Conservation (phyloP, 2,113 vertebrate genomes). For the Dermatemys mawii region DNA sequence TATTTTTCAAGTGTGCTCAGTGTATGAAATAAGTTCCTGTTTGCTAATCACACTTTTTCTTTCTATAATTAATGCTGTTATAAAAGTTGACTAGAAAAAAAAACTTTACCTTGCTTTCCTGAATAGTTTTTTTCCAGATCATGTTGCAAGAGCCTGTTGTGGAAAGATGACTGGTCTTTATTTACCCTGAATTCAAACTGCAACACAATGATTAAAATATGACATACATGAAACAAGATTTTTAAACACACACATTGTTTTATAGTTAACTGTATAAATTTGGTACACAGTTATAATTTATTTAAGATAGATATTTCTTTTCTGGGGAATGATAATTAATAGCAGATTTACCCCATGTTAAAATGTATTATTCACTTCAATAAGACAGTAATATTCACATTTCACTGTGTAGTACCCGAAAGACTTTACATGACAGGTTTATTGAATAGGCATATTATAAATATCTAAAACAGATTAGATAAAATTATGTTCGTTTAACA, state of each 20-base stretch:
- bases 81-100: not conserved
- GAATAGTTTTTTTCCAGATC: slow-evolving; percentile 81
- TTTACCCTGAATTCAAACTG: slow-evolving; percentile 82
- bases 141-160: slow-evolving; percentile 79
- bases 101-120: slow-evolving; percentile 78
- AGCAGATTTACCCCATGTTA: not conserved
- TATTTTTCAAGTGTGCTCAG: not conserved
- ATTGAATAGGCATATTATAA: not conserved
- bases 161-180: slow-evolving; percentile 77
- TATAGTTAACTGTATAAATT: not conserved
- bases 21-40: not conserved
- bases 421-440: not conserved
- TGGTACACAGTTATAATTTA: not conserved
- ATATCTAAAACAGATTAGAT: not conserved
- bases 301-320: not conserved
- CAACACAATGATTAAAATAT: slow-evolving; percentile 53
- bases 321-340: not conserved
- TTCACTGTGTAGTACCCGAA: not conserved
- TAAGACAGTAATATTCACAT: not conserved
- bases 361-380: not conserved
- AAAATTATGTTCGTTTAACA: not conserved
- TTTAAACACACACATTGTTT: not conserved
- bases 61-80: not conserved
- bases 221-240: not conserved
- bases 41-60: not conserved